Base-by-base conservation (phyloP, 2,113 vertebrate genomes). In the Monopterus albus region DNA sequence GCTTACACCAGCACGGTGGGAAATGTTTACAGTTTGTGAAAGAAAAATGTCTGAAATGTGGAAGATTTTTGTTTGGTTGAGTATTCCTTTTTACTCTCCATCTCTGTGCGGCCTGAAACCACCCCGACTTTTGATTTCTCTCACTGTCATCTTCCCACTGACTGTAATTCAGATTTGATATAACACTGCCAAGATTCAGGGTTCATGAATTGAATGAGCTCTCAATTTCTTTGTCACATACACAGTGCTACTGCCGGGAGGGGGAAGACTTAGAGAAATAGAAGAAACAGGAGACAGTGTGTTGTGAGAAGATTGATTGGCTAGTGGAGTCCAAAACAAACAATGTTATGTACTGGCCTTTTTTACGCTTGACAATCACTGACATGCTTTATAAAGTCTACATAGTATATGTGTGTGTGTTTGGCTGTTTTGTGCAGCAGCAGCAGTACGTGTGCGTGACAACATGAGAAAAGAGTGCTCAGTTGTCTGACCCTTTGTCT, bases 101-200 rank as follows among this genome's bases (percentile, higher is more conserved):
- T 55, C 42, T 60, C 40, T 45, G 18, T 67, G 29, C 49, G 45
- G 42, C 25, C 51, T 67, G 42, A 57, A 61, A 82, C 67, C 65
- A 65, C 67, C 50, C 64, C 63, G 69, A 43, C 50, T 40, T 64
- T 23, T 15, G 36, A 61, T 57, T 84, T 35, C 55, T 52, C 40
- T 61, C 9, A n/a, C 18, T 63, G 28, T 64, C 14, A 2, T 82
- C 73, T 78, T 78, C 64, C 72, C 73, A 74, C 64, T 73, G 35
- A 75, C 66, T 73, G 26, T 43, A 67, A 82, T 78, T 90, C 72
- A 80, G 66, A 76, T 87, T 71, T 81, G 77, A 88, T 87, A 85
- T 61, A 83, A 78, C 82, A 72, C 63, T 28, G 77, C 39, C 9
- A 60, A 74, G 55, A 85, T 59, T 36, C 25, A 28, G 25, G 46